phyloP scores from a whole-genome alignment of 1,140 invertebrate genomes.

The Lanistes nyassanus region DNA sequence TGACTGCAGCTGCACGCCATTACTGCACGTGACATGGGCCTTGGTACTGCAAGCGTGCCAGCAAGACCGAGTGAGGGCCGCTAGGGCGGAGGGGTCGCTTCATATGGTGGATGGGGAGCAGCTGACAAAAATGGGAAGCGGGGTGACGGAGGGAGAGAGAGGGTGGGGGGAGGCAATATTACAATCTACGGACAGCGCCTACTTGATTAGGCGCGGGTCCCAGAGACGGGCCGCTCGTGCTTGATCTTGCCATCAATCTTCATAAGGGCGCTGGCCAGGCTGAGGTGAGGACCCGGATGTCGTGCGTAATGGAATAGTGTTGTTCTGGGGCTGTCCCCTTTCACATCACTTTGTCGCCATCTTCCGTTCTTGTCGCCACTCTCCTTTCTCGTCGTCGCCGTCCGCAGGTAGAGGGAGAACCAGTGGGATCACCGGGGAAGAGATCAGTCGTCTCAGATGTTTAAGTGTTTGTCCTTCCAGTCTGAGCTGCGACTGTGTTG shows the following conservation, averaged over 20 bases:
- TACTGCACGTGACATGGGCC: background rate
- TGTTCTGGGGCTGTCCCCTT: no score
- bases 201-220: slow-evolving; percentile 14
- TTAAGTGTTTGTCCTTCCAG: no score
- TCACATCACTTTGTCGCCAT: no score
- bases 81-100: background rate
- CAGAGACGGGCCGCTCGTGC: background rate
- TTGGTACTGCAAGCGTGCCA: background rate
- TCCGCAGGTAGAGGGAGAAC: no score
- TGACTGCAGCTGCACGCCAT: background rate
- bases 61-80: background rate
- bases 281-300: no score
- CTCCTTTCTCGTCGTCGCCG: no score
- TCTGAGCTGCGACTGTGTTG: no score
- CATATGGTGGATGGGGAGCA: background rate
- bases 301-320: no score
- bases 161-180: slow-evolving; percentile 1
- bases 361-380: no score
- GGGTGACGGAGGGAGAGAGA: background rate
- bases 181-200: slow-evolving; percentile 22
- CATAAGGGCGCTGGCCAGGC: slow-evolving; percentile 12
- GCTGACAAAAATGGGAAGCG: background rate
- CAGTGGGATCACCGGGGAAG: no score
- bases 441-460: no score
- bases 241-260: slow-evolving; percentile 26